A percentile compares a stretch with the other conserved stretches of the same genome.
These are phyloP conservation scores for Cancer borealis DNA, from an alignment of 2,888 invertebrate species.

Conservation along the genomic window DNA sequence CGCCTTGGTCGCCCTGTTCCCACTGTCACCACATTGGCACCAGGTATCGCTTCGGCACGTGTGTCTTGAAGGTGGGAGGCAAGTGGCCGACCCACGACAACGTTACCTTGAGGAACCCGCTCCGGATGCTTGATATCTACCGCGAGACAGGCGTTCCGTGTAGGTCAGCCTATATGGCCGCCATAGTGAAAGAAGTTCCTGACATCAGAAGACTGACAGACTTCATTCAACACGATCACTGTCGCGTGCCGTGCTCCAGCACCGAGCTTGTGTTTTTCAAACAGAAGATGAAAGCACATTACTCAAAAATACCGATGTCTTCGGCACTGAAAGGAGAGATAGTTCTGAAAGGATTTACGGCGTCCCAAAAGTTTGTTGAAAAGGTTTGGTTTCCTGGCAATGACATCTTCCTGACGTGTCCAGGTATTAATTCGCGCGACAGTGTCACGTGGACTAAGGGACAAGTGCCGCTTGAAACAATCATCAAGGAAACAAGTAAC, in stretches of 20 bases:
- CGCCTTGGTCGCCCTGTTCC: constrained; percentile 2
- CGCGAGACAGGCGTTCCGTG: not conserved
- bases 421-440: not conserved
- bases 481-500: not conserved
- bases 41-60: not conserved
- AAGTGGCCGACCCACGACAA: not conserved
- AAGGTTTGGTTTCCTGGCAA: not conserved
- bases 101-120: not conserved
- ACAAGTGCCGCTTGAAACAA: not conserved
- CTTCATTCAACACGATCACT: not conserved
- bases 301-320: not conserved
- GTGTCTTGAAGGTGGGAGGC: not conserved
- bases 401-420: not conserved
- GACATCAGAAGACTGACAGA: not conserved
- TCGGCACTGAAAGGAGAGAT: not conserved
- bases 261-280: not conserved
- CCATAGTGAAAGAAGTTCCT: not conserved
- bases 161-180: not conserved
- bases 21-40: not conserved
- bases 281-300: not conserved
- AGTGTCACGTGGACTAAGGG: not conserved
- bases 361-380: not conserved
- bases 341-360: not conserved
- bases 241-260: constrained; percentile 14
- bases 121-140: not conserved